Evolutionary conservation across 2,797 vertebrate species (phyloP).

Genomic region (Malurus leucopterus): DNA sequence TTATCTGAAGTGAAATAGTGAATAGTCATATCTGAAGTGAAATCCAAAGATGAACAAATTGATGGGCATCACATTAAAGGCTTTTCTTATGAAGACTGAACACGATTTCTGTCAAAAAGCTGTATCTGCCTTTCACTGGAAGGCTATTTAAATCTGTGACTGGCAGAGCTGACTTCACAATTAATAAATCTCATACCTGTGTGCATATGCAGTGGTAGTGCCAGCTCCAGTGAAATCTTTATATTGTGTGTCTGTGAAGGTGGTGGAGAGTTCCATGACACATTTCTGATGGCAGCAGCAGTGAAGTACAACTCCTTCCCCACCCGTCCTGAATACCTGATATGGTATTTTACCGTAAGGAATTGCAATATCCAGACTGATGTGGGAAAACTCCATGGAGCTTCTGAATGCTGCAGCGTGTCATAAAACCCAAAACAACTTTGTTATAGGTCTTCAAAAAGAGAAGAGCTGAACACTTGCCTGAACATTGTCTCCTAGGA

Average conservation of each 20-base stretch:
- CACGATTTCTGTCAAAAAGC: not conserved
- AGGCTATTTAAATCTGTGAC: not conserved
- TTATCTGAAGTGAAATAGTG: constrained; percentile 16
- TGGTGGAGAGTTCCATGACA: not conserved
- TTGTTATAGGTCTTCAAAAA: not conserved
- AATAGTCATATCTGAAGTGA: not conserved
- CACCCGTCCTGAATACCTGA: accelerated
- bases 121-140: not conserved
- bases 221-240: not conserved
- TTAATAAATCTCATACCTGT: not conserved
- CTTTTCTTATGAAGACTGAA: not conserved
- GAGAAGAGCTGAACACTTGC: not conserved
- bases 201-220: not conserved
- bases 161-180: not conserved
- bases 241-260: not conserved
- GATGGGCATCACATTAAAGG: constrained; percentile 1
- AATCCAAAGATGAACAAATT: constrained; percentile 27
- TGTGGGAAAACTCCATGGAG: not conserved
- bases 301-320: not conserved
- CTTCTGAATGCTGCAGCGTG: not conserved
- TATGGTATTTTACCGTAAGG: not conserved
- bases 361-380: not conserved
- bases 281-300: not conserved
- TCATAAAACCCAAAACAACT: not conserved
- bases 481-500: not conserved